Evolutionary conservation across 2,113 vertebrate genomes (phyloP).

Genomic region (Prietella phreatophila): DNA sequence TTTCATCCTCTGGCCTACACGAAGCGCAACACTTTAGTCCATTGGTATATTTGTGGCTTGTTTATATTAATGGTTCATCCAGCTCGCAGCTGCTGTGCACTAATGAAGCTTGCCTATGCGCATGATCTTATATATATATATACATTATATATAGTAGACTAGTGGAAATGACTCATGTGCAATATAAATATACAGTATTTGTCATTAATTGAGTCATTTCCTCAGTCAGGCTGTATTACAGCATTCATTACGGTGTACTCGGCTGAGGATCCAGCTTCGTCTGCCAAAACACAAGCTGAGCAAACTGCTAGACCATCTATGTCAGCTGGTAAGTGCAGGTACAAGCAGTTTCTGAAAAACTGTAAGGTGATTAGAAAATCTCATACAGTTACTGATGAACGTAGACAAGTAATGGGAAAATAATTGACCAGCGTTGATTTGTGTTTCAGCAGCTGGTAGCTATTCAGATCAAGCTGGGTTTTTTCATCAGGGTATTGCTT

Average conservation of each 20-base stretch:
- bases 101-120: not conserved
- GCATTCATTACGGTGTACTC: not conserved
- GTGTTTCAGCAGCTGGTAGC: no score
- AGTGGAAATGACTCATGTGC: not conserved
- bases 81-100: not conserved
- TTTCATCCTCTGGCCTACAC: not conserved
- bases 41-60: not conserved
- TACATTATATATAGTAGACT: not conserved
- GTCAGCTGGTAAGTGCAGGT: not conserved
- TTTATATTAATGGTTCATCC: not conserved
- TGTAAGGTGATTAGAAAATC: not conserved
- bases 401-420: not conserved
- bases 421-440: not conserved
- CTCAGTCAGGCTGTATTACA: not conserved
- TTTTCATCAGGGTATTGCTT: not conserved
- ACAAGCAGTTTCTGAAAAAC: not conserved
- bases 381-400: not conserved
- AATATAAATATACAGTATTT: no score
- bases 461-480: not conserved
- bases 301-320: not conserved
- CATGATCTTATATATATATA: not conserved
- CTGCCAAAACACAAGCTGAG: not conserved
- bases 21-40: not conserved
- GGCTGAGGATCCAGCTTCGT: not conserved
- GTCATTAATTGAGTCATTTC: not conserved